Evolutionary conservation across 2,888 invertebrate species (phyloP).

Genomic region (Phyllotreta cruciferae): DNA sequence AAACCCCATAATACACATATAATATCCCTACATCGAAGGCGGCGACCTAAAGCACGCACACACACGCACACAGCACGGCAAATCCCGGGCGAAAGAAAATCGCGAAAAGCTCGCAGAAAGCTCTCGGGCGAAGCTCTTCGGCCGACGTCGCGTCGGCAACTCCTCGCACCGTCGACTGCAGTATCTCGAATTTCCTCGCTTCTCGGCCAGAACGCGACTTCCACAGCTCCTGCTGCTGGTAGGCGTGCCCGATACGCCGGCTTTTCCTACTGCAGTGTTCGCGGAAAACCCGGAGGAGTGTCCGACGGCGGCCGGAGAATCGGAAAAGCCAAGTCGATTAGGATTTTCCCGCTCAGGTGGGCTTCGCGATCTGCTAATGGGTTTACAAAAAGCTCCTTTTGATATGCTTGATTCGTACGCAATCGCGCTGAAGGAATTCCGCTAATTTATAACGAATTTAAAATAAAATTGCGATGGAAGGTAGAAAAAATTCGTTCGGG

Average conservation of each 20-base stretch:
- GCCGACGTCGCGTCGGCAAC: too few relatives aligned
- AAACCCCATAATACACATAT: constrained; percentile 23
- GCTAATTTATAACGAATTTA: too few relatives aligned
- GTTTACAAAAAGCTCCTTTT: too few relatives aligned
- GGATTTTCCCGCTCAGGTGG: too few relatives aligned
- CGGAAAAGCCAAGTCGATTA: constrained; percentile 14
- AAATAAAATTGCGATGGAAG: too few relatives aligned
- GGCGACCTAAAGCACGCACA: background rate
- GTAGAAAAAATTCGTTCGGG: too few relatives aligned
- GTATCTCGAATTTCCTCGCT: constrained; percentile 13
- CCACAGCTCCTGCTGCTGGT: constrained; percentile 34
- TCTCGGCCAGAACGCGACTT: background rate
- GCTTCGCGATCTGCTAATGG: too few relatives aligned
- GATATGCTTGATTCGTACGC: too few relatives aligned
- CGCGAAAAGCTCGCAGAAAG: constrained; percentile 45
- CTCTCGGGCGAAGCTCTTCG: too few relatives aligned
- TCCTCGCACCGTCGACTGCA: constrained; percentile 4
- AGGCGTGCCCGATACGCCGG: constrained; percentile 42
- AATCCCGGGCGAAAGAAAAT: constrained; percentile 49
- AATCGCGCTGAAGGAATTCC: too few relatives aligned
- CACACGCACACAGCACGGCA: constrained; percentile 32
- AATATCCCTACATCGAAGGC: constrained; percentile 16
- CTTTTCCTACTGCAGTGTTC: constrained; percentile 44
- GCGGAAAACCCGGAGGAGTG: constrained; percentile 36
- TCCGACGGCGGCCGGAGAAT: constrained; percentile 17